A percentile compares a stretch with the other conserved stretches of the same genome.
Conservation (phyloP, 2,888 invertebrate species). For the Onthophagus sagittarius region DNA sequence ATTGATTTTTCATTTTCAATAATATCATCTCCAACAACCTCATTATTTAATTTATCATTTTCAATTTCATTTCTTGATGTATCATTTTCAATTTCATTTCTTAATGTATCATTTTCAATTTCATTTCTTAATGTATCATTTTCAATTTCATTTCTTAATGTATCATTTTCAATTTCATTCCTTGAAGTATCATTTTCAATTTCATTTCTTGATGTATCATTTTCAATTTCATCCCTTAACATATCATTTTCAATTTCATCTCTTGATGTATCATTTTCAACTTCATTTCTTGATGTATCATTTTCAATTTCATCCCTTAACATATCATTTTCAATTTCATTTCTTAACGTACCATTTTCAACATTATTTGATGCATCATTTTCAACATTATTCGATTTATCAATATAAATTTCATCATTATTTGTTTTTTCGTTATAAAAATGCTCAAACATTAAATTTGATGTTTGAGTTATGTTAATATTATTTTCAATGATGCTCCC, state of each 20-base stretch:
- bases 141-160: background rate
- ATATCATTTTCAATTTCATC: too few relatives aligned
- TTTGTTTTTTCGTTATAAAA: background rate
- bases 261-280: background rate
- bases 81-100: background rate
- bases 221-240: too few relatives aligned
- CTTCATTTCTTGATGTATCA: background rate
- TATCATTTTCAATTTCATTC: too few relatives aligned
- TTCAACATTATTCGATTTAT: background rate
- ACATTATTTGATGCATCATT: background rate
- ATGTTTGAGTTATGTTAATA: background rate
- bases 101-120: background rate
- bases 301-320: too few relatives aligned
- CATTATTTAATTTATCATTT: background rate
- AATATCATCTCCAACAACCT: background rate
- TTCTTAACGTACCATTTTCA: background rate
- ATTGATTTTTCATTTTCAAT: background rate
- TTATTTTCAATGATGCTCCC: constrained; percentile 2
- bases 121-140: background rate
- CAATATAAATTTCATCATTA: background rate
- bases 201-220: background rate
- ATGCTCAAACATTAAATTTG: constrained; percentile 1
- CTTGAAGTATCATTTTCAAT: background rate
- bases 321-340: too few relatives aligned
- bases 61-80: background rate